Conservation (phyloP, 2,888 invertebrate species). For the Allolobophora icterica region DNA sequence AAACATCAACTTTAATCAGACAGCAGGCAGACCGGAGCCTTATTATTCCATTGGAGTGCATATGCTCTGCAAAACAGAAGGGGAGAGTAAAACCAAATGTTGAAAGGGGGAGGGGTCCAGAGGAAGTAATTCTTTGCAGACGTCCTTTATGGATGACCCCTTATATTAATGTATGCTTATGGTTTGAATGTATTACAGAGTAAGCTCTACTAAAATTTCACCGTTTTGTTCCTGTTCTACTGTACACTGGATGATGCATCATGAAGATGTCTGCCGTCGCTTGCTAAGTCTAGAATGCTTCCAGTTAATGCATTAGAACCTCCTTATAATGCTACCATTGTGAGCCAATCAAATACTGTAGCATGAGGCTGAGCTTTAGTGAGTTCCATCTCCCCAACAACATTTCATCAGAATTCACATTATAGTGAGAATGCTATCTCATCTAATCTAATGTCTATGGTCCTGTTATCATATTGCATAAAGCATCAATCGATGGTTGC, state of each 20-base stretch:
- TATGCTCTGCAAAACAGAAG: too few relatives aligned
- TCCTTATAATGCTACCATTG: too few relatives aligned
- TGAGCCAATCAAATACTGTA: neutral
- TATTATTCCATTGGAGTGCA: too few relatives aligned
- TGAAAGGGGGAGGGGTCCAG: too few relatives aligned
- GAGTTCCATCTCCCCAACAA: neutral
- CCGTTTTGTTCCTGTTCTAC: neutral
- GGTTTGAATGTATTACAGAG: neutral
- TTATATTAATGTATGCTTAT: neutral
- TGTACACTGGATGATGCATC: neutral
- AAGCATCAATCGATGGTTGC: too few relatives aligned
- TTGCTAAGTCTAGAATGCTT: neutral
- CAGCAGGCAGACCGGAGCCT: too few relatives aligned
- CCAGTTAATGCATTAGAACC: neutral
- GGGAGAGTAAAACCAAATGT: too few relatives aligned
- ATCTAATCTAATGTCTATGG: neutral
- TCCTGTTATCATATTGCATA: neutral
- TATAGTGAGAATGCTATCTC: neutral
- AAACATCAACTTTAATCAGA: too few relatives aligned
- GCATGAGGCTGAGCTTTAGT: too few relatives aligned
- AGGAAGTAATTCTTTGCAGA: too few relatives aligned
- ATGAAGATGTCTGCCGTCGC: neutral
- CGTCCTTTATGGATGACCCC: too few relatives aligned
- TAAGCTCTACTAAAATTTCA: too few relatives aligned
- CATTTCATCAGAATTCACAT: neutral